Conservation (phyloP, 1,140 invertebrate genomes). For the Apis dorsata region DNA sequence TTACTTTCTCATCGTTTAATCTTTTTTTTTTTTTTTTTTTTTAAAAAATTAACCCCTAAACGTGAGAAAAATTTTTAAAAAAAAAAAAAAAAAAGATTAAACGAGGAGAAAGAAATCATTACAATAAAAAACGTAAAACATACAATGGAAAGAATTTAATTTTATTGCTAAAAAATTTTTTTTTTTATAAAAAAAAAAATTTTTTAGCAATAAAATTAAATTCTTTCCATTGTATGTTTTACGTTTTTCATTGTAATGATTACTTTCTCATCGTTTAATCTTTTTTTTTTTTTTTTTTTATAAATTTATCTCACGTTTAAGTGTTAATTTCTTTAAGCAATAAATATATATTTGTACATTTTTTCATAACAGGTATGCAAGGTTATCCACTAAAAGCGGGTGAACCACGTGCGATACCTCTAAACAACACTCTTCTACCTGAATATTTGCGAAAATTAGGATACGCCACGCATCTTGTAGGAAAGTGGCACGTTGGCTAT, state of each 20-base stretch:
- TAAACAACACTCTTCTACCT: conserved; percentile 82
- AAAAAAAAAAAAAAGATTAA: no score
- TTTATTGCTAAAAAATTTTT: no score
- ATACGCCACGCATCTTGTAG: conserved; percentile 72
- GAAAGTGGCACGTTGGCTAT: conserved; percentile 80
- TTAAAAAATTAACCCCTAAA: no score
- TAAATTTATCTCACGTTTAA: not conserved
- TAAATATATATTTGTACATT: not conserved
- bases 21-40: not conserved
- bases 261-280: not conserved
- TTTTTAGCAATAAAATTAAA: no score
- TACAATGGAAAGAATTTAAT: no score
- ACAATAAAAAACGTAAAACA: no score
- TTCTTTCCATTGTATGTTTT: no score
- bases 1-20: not conserved
- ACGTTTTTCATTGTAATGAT: no score
- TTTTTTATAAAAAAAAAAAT: no score
- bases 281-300: not conserved
- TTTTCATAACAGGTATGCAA: conserved; percentile 81
- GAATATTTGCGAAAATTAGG: conserved; percentile 78
- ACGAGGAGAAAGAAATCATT: no score
- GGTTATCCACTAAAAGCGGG: conserved; percentile 81
- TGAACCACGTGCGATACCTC: conserved; percentile 81
- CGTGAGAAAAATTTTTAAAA: no score
- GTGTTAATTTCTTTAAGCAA: not conserved